Evolutionary conservation across 2,113 vertebrate genomes (phyloP).

Genomic region (Mesocricetus auratus): DNA sequence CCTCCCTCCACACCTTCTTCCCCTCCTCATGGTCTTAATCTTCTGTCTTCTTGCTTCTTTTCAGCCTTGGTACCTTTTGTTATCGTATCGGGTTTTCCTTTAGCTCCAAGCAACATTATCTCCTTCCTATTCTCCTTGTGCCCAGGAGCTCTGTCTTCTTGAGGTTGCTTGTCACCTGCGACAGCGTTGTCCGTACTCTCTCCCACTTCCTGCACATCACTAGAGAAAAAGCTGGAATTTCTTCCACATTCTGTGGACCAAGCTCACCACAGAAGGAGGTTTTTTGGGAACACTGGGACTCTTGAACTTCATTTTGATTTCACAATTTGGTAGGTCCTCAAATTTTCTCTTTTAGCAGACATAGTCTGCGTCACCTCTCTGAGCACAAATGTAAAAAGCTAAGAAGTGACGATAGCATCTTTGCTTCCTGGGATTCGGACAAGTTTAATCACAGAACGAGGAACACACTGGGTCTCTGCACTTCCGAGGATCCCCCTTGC

Average conservation of each 20-base stretch:
- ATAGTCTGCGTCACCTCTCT: too few species aligned
- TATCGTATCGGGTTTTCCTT: not conserved
- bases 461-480: not conserved
- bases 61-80: not conserved
- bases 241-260: not conserved
- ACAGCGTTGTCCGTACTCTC: not conserved
- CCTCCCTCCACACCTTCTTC: not conserved
- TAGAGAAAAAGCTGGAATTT: not conserved
- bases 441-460: not conserved
- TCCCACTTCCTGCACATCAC: too few species aligned
- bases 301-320: not conserved
- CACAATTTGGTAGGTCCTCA: not conserved
- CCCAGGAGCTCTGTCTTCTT: too few species aligned
- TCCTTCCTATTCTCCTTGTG: too few species aligned
- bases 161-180: not conserved
- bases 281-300: not conserved
- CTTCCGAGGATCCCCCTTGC: not conserved
- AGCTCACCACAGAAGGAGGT: rapidly evolving
- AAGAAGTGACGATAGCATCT: too few species aligned
- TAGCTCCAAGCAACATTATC: not conserved
- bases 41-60: not conserved
- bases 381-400: not conserved
- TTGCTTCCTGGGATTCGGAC: too few species aligned
- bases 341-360: not conserved
- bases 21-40: not conserved